Percentiles rank a stretch among this genome's conserved stretches.
These are phyloP conservation scores for Mobula birostris DNA, from an alignment of 2,113 vertebrate genomes.

Conservation along the genomic window DNA sequence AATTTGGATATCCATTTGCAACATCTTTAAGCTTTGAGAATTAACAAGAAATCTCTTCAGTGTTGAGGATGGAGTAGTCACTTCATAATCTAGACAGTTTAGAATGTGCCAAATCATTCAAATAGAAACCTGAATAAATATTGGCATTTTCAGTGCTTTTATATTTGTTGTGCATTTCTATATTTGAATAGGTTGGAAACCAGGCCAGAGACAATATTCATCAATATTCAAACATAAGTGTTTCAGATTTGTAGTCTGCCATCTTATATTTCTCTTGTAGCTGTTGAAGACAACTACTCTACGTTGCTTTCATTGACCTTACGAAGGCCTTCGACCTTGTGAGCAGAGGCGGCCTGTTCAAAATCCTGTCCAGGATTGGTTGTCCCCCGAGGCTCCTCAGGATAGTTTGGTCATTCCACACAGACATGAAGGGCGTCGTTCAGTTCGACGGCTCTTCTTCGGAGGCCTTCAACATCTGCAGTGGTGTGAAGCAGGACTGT, in stretches of 20 bases:
- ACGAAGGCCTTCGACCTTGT: too few species aligned
- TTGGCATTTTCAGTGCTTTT: not conserved
- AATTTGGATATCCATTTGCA: not conserved
- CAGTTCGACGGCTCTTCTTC: too few species aligned
- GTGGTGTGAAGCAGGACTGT: too few species aligned
- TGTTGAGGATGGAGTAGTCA: not conserved
- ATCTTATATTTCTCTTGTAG: not conserved
- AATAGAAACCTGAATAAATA: not conserved
- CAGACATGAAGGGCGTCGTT: too few species aligned
- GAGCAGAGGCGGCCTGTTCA: too few species aligned
- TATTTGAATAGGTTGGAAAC: not conserved
- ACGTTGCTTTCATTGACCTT: too few species aligned
- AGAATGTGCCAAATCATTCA: not conserved
- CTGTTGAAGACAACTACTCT: too few species aligned
- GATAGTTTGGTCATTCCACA: too few species aligned
- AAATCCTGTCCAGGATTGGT: too few species aligned
- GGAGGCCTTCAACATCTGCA: too few species aligned
- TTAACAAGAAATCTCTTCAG: not conserved
- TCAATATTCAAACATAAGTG: not conserved
- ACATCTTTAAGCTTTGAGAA: not conserved
- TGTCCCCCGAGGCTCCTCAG: too few species aligned
- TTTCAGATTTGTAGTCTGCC: not conserved
- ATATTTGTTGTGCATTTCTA: conserved; percentile 8
- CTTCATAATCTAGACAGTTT: not conserved
- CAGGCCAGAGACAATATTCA: not conserved